A percentile compares a stretch with the other conserved stretches of the same genome.
Conservation (phyloP, 2,113 vertebrate species). For the Sturnus vulgaris region DNA sequence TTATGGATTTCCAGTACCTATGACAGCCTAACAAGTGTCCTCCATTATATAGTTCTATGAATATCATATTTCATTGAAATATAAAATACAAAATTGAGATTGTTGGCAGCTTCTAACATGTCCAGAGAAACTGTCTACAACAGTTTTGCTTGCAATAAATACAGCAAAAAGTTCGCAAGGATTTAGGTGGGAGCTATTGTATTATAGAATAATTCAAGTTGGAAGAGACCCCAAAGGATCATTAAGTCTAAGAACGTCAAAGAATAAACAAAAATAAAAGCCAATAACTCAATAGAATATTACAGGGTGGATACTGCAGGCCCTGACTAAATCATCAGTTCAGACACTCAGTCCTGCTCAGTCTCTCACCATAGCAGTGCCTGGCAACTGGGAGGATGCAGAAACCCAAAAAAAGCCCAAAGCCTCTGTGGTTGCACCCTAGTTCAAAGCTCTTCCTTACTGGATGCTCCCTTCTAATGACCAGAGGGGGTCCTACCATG, state of each 20-base stretch:
- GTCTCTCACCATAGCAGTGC: neutral
- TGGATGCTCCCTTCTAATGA: neutral
- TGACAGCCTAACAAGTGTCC: neutral
- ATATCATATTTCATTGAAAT: neutral
- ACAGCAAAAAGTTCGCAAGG: fast-evolving
- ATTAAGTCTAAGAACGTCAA: neutral
- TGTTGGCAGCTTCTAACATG: neutral
- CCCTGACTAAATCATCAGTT: neutral
- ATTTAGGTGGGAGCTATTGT: neutral
- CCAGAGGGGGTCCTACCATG: neutral
- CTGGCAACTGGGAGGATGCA: neutral
- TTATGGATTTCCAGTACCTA: neutral
- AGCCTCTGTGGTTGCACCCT: neutral
- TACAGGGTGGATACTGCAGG: neutral
- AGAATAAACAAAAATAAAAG: neutral
- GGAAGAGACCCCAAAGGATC: neutral
- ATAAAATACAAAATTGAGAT: neutral
- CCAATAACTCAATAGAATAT: neutral
- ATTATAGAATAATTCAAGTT: neutral
- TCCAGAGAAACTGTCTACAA: neutral
- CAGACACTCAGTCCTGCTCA: neutral
- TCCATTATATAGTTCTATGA: neutral
- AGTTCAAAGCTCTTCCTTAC: neutral
- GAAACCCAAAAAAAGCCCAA: neutral
- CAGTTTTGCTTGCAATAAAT: neutral